Percentiles rank a stretch among this genome's conserved stretches.
These are phyloP conservation scores for Sinelater perroti DNA, from an alignment of 2,888 invertebrate species.

Conservation along the genomic window DNA sequence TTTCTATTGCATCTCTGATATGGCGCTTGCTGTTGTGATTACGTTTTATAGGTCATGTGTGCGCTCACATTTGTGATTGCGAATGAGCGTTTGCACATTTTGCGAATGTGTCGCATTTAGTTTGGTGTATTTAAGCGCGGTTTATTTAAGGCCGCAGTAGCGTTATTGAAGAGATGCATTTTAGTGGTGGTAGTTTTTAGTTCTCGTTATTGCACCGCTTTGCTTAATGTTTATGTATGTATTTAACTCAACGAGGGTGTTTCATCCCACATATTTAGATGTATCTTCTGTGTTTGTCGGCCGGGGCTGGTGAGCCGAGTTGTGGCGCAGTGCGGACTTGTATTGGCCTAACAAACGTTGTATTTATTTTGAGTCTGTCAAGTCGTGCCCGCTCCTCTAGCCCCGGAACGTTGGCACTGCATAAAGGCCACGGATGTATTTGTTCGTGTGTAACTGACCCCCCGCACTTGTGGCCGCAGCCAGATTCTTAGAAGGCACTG, in stretches of 20 bases:
- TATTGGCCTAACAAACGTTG: no score
- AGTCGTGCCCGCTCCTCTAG: slow-evolving; percentile 13
- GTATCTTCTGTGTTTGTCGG: slow-evolving; percentile 24
- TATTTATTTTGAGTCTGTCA: no score
- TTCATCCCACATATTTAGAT: slow-evolving; percentile 29
- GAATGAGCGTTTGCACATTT: no score
- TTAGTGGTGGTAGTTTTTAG: slow-evolving; percentile 37
- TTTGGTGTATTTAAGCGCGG: slow-evolving; percentile 6
- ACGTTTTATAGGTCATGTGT: no score
- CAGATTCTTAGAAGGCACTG: slow-evolving; percentile 36
- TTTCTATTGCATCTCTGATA: no score
- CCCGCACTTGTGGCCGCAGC: slow-evolving; percentile 40
- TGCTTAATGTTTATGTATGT: slow-evolving; percentile 36
- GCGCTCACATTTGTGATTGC: no score
- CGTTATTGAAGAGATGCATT: slow-evolving; percentile 7
- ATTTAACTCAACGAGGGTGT: slow-evolving; percentile 30
- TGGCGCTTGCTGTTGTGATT: no score
- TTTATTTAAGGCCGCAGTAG: slow-evolving; percentile 7
- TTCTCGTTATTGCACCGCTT: slow-evolving; percentile 33
- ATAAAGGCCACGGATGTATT: slow-evolving; percentile 35
- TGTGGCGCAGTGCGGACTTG: no score
- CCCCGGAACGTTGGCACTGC: slow-evolving; percentile 27
- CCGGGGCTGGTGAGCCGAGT: slow-evolving; percentile 21
- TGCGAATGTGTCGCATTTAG: no score
- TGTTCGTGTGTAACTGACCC: slow-evolving; percentile 32